Evolutionary conservation across 1,140 invertebrate species (phyloP).

Genomic region (Drosophila lacteicornis): DNA sequence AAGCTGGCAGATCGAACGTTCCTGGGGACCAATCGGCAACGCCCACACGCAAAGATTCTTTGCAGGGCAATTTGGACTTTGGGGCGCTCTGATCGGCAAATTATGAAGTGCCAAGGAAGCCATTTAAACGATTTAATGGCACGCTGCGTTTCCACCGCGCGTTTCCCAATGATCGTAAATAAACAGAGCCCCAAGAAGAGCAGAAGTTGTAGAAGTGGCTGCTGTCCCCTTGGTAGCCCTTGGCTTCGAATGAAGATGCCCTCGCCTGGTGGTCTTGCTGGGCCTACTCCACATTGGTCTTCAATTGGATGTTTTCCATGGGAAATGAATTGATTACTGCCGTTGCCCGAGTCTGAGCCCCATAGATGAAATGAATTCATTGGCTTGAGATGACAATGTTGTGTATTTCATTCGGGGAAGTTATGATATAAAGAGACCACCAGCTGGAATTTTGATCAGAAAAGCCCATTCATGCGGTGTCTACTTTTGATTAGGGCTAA

Average conservation of each 20-base stretch:
- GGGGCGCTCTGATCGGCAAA: slow-evolving; percentile 79
- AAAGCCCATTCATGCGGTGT: slow-evolving; percentile 13
- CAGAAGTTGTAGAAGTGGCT: slow-evolving; percentile 7
- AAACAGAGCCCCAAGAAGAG: slow-evolving; percentile 56
- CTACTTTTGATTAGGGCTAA: slow-evolving; percentile 1
- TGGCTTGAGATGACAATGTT: slow-evolving; percentile 12
- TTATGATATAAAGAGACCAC: slow-evolving; percentile 15
- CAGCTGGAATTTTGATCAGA: slow-evolving; percentile 14
- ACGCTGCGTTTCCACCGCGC: slow-evolving; percentile 58
- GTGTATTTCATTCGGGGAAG: slow-evolving; percentile 1
- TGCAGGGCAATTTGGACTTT: slow-evolving; percentile 66
- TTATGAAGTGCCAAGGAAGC: slow-evolving; percentile 81
- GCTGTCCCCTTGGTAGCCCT: slow-evolving; percentile 11
- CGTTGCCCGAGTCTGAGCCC: background rate
- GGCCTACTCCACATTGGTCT: slow-evolving; percentile 27
- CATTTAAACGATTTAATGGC: slow-evolving; percentile 82
- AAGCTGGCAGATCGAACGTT: slow-evolving; percentile 42
- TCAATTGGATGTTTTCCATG: slow-evolving; percentile 16
- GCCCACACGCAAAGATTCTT: slow-evolving; percentile 70
- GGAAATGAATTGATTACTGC: slow-evolving; percentile 37
- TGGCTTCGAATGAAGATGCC: slow-evolving; percentile 31
- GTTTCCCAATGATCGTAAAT: slow-evolving; percentile 70
- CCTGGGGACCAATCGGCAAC: slow-evolving; percentile 60
- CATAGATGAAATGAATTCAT: slow-evolving; percentile 33
- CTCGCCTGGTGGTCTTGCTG: slow-evolving; percentile 61